A percentile compares a stretch with the other conserved stretches of the same genome.
Evolutionary conservation across 1,140 invertebrate species (phyloP).

Genomic region (Drosophila setifemur): DNA sequence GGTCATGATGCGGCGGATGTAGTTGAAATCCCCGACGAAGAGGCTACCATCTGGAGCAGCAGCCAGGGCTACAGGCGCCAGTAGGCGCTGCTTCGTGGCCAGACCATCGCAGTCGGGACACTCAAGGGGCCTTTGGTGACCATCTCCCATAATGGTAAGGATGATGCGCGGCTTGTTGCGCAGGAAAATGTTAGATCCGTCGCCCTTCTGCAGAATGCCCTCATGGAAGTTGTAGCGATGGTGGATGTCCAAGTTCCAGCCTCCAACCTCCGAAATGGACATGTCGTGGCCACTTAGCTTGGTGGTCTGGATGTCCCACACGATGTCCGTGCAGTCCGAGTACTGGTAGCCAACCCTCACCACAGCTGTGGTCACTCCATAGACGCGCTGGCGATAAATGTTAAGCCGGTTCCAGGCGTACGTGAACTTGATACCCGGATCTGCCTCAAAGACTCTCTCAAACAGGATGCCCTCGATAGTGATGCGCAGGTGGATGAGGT

Average conservation of each 20-base stretch:
- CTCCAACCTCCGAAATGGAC: constrained; percentile 97
- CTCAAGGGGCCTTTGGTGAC: constrained; percentile 92
- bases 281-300: constrained; percentile 97
- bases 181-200: constrained; percentile 97
- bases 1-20: constrained; percentile 94
- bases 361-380: constrained; percentile 93
- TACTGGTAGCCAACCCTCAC: constrained; percentile 99
- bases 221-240: constrained; percentile 99
- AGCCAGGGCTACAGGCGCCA: constrained; percentile 95
- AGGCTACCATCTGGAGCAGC: constrained; percentile 96
- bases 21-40: constrained; percentile 97
- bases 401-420: constrained; percentile 98
- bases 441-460: constrained; percentile 96
- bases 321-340: constrained; percentile 94
- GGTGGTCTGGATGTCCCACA: constrained; percentile 97
- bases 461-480: constrained; percentile 97
- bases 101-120: constrained; percentile 92
- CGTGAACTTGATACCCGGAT: constrained; percentile 97
- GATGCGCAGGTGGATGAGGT: constrained; percentile 93
- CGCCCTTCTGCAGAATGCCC: constrained; percentile 98
- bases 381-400: constrained; percentile 97
- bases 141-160: constrained; percentile 95
- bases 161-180: constrained; percentile 96
- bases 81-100: constrained; percentile 90
- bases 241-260: constrained; percentile 98